A percentile compares a stretch with the other conserved stretches of the same genome.
phyloP scores from a whole-genome alignment of 2,113 vertebrate genomes.

The Oxyruncus cristatus region DNA sequence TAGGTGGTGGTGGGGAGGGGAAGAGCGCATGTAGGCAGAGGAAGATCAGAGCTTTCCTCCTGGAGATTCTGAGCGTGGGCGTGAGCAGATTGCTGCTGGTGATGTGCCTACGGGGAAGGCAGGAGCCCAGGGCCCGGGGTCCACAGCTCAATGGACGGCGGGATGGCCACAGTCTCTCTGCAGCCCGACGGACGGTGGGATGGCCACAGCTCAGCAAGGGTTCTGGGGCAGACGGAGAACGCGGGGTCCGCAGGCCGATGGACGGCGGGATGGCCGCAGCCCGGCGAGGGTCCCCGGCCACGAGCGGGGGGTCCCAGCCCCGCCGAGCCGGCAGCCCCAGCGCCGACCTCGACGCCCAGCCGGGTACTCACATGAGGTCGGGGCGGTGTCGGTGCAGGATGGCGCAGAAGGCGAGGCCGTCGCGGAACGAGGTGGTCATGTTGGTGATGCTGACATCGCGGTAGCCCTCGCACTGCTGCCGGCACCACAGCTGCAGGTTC shows the following conservation, averaged over 20 bases:
- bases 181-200: accelerated
- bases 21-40: accelerated
- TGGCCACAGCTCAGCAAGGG: neutral
- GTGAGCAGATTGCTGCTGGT: neutral
- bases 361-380: slow-evolving; percentile 89
- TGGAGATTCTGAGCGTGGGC: neutral
- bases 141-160: accelerated
- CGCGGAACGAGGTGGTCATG: slow-evolving; percentile 96
- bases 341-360: neutral
- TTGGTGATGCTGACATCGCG: slow-evolving; percentile 87
- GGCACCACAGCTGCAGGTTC: slow-evolving; percentile 93
- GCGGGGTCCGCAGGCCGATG: neutral
- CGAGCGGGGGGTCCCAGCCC: neutral
- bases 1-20: too few relatives aligned
- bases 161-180: neutral
- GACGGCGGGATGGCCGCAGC: neutral
- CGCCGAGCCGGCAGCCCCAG: neutral
- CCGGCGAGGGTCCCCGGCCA: neutral
- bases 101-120: neutral
- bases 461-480: slow-evolving; percentile 89
- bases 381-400: slow-evolving; percentile 93
- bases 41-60: neutral
- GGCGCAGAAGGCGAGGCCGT: slow-evolving; percentile 95
- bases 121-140: accelerated
- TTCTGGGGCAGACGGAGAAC: neutral